Conservation (phyloP, 2,797 vertebrate species). For the Borostomias antarcticus region DNA sequence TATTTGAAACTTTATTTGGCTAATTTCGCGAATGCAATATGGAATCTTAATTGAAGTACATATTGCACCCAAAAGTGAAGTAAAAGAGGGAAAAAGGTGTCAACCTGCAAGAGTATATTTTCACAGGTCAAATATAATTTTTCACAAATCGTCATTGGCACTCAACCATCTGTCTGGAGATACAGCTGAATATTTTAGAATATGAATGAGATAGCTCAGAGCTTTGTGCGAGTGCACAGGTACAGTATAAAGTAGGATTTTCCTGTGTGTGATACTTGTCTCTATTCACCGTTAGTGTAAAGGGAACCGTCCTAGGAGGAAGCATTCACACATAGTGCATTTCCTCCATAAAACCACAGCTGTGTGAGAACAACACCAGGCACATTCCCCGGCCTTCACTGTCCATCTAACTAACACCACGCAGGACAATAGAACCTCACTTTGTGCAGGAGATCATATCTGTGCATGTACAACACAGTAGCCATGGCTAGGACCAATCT, state of each 20-base stretch:
- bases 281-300: conserved; percentile 58
- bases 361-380: conserved; percentile 70
- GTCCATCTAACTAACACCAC: conserved; percentile 39
- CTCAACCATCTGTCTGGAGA: conserved; percentile 37
- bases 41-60: not conserved
- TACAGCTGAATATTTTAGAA: conserved; percentile 13
- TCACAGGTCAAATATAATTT: conserved; percentile 40
- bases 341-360: conserved; percentile 81
- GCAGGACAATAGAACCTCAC: conserved; percentile 13
- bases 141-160: conserved; percentile 24
- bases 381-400: conserved; percentile 58
- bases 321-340: conserved; percentile 71
- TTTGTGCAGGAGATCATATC: not conserved
- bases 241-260: conserved; percentile 49
- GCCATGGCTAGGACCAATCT: not conserved
- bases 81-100: conserved; percentile 24
- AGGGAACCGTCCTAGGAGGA: conserved; percentile 76
- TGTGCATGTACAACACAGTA: not conserved
- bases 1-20: conserved; percentile 6
- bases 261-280: conserved; percentile 51
- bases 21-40: conserved; percentile 11
- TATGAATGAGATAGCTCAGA: conserved; percentile 18
- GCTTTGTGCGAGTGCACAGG: conserved; percentile 3
- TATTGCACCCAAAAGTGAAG: conserved; percentile 7
- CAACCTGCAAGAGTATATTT: conserved; percentile 24